Evolutionary conservation across 2,113 vertebrate genomes (phyloP).

Genomic region (Syngnathoides biaculeatus): DNA sequence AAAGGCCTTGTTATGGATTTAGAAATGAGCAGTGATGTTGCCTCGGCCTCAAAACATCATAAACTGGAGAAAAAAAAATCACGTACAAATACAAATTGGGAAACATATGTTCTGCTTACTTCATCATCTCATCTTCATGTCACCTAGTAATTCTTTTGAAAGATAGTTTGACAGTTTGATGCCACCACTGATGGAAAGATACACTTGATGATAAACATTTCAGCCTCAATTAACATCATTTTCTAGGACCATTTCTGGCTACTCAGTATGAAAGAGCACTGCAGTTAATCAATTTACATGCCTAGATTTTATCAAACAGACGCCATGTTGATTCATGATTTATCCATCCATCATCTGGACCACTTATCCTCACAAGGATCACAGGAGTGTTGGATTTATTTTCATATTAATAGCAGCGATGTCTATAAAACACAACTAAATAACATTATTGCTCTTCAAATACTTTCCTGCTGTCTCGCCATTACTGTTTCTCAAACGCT

Average conservation of each 20-base stretch:
- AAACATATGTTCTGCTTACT: constrained; percentile 23
- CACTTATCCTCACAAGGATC: no score
- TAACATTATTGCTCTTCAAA: background rate
- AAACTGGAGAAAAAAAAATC: constrained; percentile 16
- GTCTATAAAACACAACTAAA: background rate
- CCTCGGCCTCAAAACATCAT: constrained; percentile 40
- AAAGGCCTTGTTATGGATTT: constrained; percentile 48
- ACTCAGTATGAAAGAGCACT: background rate
- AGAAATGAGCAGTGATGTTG: constrained; percentile 43
- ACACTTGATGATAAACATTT: background rate
- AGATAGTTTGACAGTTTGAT: no score
- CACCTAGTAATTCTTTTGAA: no score
- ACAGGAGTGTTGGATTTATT: no score
- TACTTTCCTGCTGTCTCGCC: no score
- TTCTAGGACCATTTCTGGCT: background rate
- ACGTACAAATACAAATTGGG: constrained; percentile 3
- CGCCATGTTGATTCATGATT: background rate
- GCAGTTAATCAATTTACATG: background rate
- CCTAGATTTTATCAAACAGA: background rate
- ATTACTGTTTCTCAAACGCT: no score
- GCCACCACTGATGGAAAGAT: background rate
- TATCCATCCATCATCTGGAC: no score
- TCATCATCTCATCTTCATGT: background rate
- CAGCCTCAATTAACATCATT: background rate
- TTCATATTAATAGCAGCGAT: background rate